Percentiles rank a stretch among this genome's conserved stretches.
phyloP scores from a whole-genome alignment of 2,113 vertebrate species.

The Recurvirostra avosetta region DNA sequence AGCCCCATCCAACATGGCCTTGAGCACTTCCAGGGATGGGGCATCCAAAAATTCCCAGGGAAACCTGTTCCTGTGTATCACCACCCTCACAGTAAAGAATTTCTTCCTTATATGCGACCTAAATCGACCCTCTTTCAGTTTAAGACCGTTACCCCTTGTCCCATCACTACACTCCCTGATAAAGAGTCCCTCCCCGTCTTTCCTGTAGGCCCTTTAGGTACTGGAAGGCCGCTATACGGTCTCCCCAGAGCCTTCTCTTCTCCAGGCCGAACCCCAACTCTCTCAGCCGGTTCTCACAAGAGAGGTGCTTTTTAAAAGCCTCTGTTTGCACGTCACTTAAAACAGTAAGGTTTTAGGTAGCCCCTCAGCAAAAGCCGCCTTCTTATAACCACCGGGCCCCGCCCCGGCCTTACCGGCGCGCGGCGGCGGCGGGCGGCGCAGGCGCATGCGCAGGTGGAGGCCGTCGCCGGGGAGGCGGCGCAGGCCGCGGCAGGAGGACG shows the following conservation, averaged over 20 bases:
- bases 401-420: slow-evolving; percentile 50
- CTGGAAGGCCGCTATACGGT: neutral
- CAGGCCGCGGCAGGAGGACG: slow-evolving; percentile 77
- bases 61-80: neutral
- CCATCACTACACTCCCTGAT: neutral
- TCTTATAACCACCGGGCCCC: rapidly evolving
- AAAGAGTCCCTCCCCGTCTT: no score
- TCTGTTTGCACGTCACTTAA: rapidly evolving
- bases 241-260: neutral
- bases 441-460: slow-evolving; percentile 81
- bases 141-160: neutral
- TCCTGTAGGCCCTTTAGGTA: neutral
- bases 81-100: neutral
- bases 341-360: rapidly evolving
- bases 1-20: neutral
- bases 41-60: neutral
- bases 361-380: neutral
- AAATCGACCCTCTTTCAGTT: neutral
- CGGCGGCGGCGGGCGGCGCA: neutral
- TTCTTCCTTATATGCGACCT: neutral
- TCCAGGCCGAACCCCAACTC: neutral
- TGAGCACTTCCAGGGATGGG: neutral
- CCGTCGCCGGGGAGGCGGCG: slow-evolving; percentile 71
- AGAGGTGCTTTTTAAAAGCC: rapidly evolving
- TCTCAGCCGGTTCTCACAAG: neutral